Evolutionary conservation across 2,113 vertebrate species (phyloP).

Genomic region (Gavialis gangeticus): DNA sequence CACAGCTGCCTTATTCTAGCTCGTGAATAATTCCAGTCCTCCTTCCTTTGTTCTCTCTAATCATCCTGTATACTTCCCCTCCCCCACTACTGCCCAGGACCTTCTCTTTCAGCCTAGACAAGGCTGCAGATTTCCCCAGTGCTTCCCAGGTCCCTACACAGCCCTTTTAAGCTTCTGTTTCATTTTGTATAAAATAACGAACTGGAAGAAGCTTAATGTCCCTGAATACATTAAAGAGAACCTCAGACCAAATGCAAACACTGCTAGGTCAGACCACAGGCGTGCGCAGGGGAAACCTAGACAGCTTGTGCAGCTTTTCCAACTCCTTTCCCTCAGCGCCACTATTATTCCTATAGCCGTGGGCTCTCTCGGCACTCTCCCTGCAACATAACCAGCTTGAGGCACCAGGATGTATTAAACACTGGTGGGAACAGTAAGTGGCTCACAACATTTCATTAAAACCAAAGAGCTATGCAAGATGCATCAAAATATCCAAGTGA

Average conservation of each 20-base stretch:
- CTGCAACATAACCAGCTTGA: background rate
- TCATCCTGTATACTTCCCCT: background rate
- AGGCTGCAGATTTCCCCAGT: background rate
- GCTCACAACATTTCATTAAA: background rate
- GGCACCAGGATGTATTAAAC: background rate
- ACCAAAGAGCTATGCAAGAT: background rate
- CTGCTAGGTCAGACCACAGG: background rate
- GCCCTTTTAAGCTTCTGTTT: slow-evolving; percentile 8
- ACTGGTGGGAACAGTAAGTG: background rate
- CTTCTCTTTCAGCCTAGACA: slow-evolving; percentile 9
- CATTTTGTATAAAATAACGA: background rate
- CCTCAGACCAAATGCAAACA: background rate
- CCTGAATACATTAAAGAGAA: background rate
- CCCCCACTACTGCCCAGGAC: background rate
- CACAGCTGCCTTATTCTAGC: background rate
- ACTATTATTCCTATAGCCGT: fast-evolving
- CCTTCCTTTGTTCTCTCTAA: background rate
- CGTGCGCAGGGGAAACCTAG: background rate
- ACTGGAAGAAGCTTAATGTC: background rate
- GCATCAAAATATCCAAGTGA: background rate
- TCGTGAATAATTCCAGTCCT: background rate
- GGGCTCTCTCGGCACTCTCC: background rate
- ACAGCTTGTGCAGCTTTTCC: background rate
- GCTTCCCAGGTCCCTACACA: background rate
- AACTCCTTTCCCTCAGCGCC: background rate